phyloP scores from a whole-genome alignment of 2,113 vertebrate genomes.

The Merops nubicus region DNA sequence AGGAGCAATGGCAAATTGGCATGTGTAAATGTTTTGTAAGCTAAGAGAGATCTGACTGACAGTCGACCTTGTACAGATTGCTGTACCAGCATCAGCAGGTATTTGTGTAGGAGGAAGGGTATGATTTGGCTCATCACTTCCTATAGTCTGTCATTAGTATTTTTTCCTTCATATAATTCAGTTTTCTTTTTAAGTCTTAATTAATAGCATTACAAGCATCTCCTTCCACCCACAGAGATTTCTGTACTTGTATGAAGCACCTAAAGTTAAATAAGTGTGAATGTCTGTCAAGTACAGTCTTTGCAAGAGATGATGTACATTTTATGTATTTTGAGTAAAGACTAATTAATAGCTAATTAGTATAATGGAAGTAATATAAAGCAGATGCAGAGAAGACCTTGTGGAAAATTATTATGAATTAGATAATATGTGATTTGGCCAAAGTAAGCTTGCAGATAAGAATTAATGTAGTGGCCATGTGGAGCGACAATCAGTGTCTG shows the following conservation, averaged over 20 bases:
- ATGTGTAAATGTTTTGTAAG: neutral
- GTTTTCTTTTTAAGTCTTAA: conserved; percentile 36
- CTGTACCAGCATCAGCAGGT: neutral
- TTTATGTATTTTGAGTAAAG: conserved; percentile 73
- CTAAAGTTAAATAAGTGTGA: conserved; percentile 75
- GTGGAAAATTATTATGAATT: conserved; percentile 75
- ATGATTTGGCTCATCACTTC: neutral
- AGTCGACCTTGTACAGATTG: neutral
- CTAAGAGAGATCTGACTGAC: neutral
- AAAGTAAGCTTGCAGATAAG: conserved; percentile 66
- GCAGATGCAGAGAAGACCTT: conserved; percentile 80
- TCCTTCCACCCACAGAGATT: conserved; percentile 28
- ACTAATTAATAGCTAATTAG: conserved; percentile 83
- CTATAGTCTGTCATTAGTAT: neutral
- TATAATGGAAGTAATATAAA: conserved; percentile 77
- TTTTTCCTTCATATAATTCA: neutral
- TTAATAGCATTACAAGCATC: conserved; percentile 41
- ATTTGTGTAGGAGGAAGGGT: conserved; percentile 16
- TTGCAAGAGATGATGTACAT: conserved; percentile 57
- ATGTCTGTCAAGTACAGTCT: conserved; percentile 70
- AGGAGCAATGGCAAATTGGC: conserved; percentile 20
- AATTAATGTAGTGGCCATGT: conserved; percentile 72
- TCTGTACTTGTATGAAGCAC: conserved; percentile 57
- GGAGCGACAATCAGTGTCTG: conserved; percentile 67
- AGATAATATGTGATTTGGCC: conserved; percentile 71